These are phyloP conservation scores for Biston betularia DNA, from an alignment of 2,888 invertebrate species.

Conservation along the genomic window DNA sequence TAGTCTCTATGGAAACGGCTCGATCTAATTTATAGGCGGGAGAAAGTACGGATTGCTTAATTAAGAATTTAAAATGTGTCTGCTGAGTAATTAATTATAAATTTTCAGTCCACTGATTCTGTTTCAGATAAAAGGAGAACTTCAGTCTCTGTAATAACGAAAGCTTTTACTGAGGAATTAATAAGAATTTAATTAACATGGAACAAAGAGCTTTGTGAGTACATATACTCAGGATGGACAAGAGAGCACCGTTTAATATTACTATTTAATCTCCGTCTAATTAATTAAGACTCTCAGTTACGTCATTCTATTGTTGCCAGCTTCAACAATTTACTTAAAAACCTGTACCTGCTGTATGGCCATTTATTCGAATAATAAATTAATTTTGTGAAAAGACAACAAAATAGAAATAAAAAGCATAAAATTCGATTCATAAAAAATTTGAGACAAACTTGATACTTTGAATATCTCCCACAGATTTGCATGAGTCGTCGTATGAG, in stretches of 20 bases:
- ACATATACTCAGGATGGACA: constrained; percentile 24
- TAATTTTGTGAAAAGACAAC: background rate
- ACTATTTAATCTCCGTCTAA: constrained; percentile 28
- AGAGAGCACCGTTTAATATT: constrained; percentile 30
- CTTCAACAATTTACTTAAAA: background rate
- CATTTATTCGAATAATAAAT: background rate
- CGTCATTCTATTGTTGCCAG: constrained; percentile 2
- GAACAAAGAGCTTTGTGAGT: constrained; percentile 52
- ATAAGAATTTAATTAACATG: constrained; percentile 72
- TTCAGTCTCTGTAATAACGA: constrained; percentile 49
- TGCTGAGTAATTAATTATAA: constrained; percentile 83
- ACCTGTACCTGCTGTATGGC: background rate
- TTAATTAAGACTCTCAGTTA: constrained; percentile 23
- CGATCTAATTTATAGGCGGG: constrained; percentile 86
- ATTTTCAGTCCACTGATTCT: constrained; percentile 69
- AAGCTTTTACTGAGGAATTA: constrained; percentile 55
- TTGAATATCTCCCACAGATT: constrained; percentile 37
- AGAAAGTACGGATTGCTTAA: constrained; percentile 86
- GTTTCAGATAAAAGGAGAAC: constrained; percentile 59
- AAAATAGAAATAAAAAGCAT: constrained; percentile 3
- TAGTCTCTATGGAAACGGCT: constrained; percentile 87
- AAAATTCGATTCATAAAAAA: constrained; percentile 25
- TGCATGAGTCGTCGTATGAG: constrained; percentile 53
- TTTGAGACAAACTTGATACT: constrained; percentile 30
- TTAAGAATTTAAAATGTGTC: constrained; percentile 86